A percentile compares a stretch with the other conserved stretches of the same genome.
Evolutionary conservation across 2,113 vertebrate genomes (phyloP).

Genomic region (Neolamprologus devosi): DNA sequence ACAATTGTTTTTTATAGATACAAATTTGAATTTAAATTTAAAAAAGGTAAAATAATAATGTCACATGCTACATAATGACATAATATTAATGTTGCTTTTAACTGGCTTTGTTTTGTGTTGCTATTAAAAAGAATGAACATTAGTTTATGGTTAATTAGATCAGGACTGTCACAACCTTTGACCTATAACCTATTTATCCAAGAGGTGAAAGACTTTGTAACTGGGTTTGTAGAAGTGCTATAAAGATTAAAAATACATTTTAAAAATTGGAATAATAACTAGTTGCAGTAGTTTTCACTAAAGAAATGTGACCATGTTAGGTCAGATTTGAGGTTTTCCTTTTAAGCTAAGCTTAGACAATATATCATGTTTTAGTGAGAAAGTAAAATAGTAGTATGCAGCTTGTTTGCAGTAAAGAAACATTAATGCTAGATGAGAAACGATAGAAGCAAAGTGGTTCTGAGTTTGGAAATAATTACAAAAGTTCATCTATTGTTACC

Average conservation of each 20-base stretch:
- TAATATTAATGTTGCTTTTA: neutral
- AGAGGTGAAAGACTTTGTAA: neutral
- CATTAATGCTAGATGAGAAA: neutral
- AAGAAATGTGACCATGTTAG: accelerated
- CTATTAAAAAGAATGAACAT: neutral
- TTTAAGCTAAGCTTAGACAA: neutral
- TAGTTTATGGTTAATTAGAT: neutral
- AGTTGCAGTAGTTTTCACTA: neutral
- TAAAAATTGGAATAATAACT: neutral
- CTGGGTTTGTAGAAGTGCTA: neutral
- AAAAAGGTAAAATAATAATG: neutral
- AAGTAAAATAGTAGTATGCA: neutral
- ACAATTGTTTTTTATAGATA: neutral
- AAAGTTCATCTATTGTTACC: neutral
- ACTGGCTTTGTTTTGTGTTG: neutral
- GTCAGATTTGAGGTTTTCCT: neutral
- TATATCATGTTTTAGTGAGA: neutral
- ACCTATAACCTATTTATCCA: neutral
- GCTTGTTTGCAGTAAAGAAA: neutral
- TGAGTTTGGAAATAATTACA: neutral
- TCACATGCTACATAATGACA: neutral
- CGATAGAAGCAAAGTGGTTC: accelerated
- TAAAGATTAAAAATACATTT: neutral
- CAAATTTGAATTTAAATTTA: neutral
- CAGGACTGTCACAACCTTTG: neutral